Conservation (phyloP, 2,888 invertebrate genomes). For the Coenonympha arcania region DNA sequence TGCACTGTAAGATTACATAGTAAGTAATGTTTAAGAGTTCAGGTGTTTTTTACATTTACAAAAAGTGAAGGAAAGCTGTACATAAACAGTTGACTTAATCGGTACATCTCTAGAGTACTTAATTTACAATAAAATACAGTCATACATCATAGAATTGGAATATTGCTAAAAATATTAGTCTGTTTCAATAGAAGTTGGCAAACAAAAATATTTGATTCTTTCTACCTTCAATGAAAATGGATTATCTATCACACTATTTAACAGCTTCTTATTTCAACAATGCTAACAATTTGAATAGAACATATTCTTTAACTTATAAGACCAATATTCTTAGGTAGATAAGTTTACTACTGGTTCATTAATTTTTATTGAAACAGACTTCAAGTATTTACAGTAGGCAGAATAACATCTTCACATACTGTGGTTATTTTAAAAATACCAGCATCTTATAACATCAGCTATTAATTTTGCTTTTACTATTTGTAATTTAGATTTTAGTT, state of each 20-base stretch:
- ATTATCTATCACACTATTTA: too few species aligned
- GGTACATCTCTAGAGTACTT: slow-evolving; percentile 42
- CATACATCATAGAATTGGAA: slow-evolving; percentile 58
- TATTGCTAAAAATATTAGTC: slow-evolving; percentile 40
- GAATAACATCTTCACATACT: slow-evolving; percentile 37
- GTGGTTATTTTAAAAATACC: slow-evolving; percentile 29
- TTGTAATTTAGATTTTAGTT: too few species aligned
- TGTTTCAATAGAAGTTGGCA: slow-evolving; percentile 1
- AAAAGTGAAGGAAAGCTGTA: slow-evolving; percentile 62
- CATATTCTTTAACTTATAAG: too few species aligned
- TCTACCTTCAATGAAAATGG: too few species aligned
- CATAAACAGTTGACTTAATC: slow-evolving; percentile 59
- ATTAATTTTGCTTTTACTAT: not conserved
- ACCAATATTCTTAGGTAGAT: too few species aligned
- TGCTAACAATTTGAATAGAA: too few species aligned
- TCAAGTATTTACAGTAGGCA: slow-evolving; percentile 42
- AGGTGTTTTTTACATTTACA: slow-evolving; percentile 72
- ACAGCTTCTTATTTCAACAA: too few species aligned
- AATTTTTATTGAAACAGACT: not conserved
- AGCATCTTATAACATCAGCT: not conserved
- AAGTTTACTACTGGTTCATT: too few species aligned
- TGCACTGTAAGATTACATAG: too few species aligned
- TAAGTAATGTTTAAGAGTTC: too few species aligned
- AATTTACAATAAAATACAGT: slow-evolving; percentile 64
- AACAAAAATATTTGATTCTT: not conserved